Evolutionary conservation across 2,888 invertebrate genomes (phyloP).

Genomic region (Tipula confusa): DNA sequence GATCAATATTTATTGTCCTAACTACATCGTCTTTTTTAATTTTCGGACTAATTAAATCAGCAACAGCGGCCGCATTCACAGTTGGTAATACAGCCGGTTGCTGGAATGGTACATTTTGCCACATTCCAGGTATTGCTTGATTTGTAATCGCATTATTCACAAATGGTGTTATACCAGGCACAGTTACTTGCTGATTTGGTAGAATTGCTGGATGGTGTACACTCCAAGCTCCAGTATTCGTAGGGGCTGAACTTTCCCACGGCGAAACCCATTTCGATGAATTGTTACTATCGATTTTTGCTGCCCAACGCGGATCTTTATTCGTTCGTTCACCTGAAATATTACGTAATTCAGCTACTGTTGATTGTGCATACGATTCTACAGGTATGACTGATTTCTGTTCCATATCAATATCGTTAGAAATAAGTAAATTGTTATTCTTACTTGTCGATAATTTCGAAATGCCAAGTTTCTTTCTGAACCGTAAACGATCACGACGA

Average conservation of each 20-base stretch:
- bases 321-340: neutral
- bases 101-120: conserved; percentile 34
- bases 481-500: neutral
- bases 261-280: neutral
- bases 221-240: neutral
- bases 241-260: neutral
- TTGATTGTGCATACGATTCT: conserved; percentile 30
- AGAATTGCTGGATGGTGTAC: neutral
- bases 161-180: neutral
- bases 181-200: neutral
- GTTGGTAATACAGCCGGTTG: conserved; percentile 43
- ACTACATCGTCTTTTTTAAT: conserved; percentile 64
- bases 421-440: conserved; percentile 25
- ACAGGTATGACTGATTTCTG: neutral
- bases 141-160: neutral
- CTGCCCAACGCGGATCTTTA: neutral
- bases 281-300: neutral
- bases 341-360: conserved; percentile 33
- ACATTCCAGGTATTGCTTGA: neutral
- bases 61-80: conserved; percentile 39
- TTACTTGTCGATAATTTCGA: neutral
- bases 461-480: neutral
- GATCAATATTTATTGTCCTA: conserved; percentile 78
- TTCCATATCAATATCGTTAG: conserved; percentile 21
- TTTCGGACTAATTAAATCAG: conserved; percentile 47